These are phyloP conservation scores for Ovibos moschatus DNA, from an alignment of 2,113 vertebrate genomes.

Conservation along the genomic window DNA sequence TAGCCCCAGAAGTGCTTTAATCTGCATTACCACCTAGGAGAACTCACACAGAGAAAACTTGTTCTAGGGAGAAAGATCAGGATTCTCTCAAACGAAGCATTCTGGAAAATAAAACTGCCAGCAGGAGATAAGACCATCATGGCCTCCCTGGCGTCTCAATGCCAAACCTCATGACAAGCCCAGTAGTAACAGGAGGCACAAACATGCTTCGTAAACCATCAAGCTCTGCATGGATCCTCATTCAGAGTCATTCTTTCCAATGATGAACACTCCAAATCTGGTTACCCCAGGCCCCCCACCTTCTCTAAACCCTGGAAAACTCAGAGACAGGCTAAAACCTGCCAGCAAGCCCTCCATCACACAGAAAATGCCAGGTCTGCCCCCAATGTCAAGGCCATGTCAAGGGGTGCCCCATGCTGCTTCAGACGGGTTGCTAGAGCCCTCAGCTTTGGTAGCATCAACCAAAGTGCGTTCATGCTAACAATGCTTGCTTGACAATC, in stretches of 20 bases:
- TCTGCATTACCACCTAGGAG: background rate
- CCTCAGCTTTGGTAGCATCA: background rate
- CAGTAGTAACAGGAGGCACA: rapidly evolving
- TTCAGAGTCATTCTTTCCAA: background rate
- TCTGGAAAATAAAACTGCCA: background rate
- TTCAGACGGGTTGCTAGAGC: background rate
- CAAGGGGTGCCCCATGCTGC: background rate
- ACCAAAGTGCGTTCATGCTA: background rate
- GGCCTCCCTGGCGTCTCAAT: background rate
- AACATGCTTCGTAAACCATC: background rate
- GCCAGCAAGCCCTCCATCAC: background rate
- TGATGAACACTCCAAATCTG: background rate
- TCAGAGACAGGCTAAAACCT: background rate
- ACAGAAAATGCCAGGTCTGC: background rate
- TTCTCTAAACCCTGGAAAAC: background rate
- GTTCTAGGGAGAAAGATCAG: background rate
- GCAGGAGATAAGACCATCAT: background rate
- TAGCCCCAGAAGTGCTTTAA: background rate
- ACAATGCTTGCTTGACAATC: background rate
- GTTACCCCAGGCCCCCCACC: background rate
- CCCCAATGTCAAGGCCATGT: background rate
- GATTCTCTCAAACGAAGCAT: background rate
- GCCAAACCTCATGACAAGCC: background rate
- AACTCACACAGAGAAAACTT: background rate
- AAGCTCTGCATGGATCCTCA: background rate